Evolutionary conservation across 2,113 vertebrate genomes (phyloP).

Genomic region (Stercorarius parasiticus): DNA sequence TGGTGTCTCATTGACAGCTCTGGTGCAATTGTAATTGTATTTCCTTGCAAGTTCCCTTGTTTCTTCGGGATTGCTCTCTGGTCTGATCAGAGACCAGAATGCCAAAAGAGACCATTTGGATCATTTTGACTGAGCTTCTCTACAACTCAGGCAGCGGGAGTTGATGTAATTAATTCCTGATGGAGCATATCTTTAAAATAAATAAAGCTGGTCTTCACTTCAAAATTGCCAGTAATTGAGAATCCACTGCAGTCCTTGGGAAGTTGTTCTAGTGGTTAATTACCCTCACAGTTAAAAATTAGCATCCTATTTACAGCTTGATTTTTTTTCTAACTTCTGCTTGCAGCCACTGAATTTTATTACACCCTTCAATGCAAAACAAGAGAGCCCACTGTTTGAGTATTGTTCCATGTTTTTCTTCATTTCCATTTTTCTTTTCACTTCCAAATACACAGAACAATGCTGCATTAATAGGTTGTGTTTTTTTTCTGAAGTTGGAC

Average conservation of each 20-base stretch:
- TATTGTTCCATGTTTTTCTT: background rate
- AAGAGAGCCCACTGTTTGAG: background rate
- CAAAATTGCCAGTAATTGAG: conserved; percentile 57
- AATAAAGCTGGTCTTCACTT: conserved; percentile 58
- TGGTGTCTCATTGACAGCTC: background rate
- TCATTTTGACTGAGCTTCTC: background rate
- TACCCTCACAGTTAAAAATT: conserved; percentile 55
- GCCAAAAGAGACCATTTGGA: background rate
- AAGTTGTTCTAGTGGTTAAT: conserved; percentile 65
- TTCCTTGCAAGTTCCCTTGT: background rate
- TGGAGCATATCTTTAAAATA: conserved; percentile 52
- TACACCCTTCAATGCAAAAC: background rate
- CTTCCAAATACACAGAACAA: background rate
- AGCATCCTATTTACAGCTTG: conserved; percentile 52
- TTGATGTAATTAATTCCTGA: conserved; percentile 44
- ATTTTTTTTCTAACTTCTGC: background rate
- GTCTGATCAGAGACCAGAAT: background rate
- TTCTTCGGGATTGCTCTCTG: background rate
- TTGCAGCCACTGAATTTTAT: conserved; percentile 7
- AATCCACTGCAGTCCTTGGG: conserved; percentile 48
- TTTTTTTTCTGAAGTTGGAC: background rate
- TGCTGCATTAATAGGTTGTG: background rate
- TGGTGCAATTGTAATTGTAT: background rate
- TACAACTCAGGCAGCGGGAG: background rate
- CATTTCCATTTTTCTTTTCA: background rate